Base-by-base conservation (phyloP, 1,140 invertebrate genomes). In the Drosophila pallidifrons region DNA sequence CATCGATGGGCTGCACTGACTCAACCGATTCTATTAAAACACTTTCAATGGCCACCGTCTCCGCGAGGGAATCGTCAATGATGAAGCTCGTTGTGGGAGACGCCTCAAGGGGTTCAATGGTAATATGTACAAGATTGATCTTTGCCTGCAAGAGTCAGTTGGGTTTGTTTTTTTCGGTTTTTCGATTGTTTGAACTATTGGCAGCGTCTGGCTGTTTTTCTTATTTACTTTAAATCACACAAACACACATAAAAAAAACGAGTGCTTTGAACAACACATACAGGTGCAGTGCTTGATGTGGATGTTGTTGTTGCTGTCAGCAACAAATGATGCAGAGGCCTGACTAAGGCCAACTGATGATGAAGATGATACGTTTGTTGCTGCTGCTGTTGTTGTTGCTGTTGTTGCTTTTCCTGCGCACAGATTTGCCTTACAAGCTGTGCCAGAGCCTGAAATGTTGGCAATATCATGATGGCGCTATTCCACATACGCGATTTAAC, bases 101-200 rank as follows among this genome's bases (percentile, higher is more conserved):
- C 45, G 59, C 16, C 69, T 82, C 78, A 72, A 91, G 57, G 64
- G 91, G 91, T 81, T 92, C 91, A 69, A 92, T 79, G 67, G 83
- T 92, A 63, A 92, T 91, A 77, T 92, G 87, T 79, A 92, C 91
- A 89, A 92, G 77, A 83, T 85, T 91, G 77, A 92, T 92, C 55
- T 82, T 91, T 55, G 91, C 91, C 91, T 92, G 91, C 75, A 86
- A 91, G 67, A 82, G 74, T 73, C 81, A 6, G 11, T 66, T 47
- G 11, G 35, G 5, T 30, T 38, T 38, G 10, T 61, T n/a, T 41
- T 38, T 13, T 38, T 69, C 25, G 63, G 47, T 38, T 65, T 43
- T 54, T 54, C 51, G 20, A 35, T 61, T 45, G 54, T 32, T 8
- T 63, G 25, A 32, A 46, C 43, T 60, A 60, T 2, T 20, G 13